Base-by-base conservation (phyloP, 2,797 vertebrate species). In the Lagorchestes hirsutus region DNA sequence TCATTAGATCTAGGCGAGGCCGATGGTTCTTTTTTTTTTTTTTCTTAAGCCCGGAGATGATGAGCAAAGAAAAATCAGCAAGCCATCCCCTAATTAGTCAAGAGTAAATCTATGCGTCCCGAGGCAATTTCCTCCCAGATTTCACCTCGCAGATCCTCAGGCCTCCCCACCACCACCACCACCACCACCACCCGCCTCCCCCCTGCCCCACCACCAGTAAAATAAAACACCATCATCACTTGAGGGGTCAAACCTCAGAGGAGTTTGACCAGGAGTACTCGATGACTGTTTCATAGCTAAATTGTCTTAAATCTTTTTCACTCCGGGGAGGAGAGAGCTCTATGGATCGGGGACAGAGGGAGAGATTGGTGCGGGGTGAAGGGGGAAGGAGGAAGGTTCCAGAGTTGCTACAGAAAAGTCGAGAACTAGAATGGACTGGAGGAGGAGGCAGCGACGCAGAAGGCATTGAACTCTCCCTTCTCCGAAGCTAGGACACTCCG, bases 51-150 rank as follows among this genome's bases (percentile, higher is more conserved):
- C 97, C n/a, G 16, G 98, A 98, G 98, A 98, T 99, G 99, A 99
- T 98, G 98, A 99, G 98, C 98, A 54, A 50, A 98, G 97, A 98
- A 98, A 98, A 99, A 99, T 99, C 98, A 98, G 98, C 98, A 99
- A 99, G 98, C 96, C 98, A 90, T 98, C 98, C 98, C 90, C 98
- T 99, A 99, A 99, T 99, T 99, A 99, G 98, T 98, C 98, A 98
- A 99, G 98, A 98, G 98, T 98, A 99, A 99, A 99, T 98, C 98
- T 98, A 99, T 98, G 98, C 93, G 98, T 98, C 99, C 98, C 0
- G 97, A 98, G 99, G 99, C 99, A 97, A 95, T 98, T 95, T 97
- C 93, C 96, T 98, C 96, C 95, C 82, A 62, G 40, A 93, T 92
- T 92, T 95, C 67, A 5, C 57, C 1, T 96, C 67, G 54, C 54